Percentiles rank a stretch among this genome's conserved stretches.
Evolutionary conservation across 2,888 invertebrate species (phyloP).

Genomic region (Drosophila anomalipes): DNA sequence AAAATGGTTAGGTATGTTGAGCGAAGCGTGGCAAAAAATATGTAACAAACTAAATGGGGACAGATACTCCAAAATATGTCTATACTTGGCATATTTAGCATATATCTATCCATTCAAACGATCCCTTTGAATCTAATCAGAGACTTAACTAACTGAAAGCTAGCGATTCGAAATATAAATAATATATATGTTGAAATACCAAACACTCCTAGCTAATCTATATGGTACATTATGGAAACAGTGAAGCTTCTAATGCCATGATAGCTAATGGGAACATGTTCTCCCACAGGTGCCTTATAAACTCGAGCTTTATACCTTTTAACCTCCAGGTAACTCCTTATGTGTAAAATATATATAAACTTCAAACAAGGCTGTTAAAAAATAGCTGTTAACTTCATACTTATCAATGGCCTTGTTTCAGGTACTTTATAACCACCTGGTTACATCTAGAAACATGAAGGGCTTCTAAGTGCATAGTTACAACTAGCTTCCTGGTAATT

Average conservation of each 20-base stretch:
- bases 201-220: not conserved
- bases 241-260: not conserved
- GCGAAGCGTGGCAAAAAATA: not conserved
- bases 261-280: not conserved
- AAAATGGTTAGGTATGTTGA: fast-evolving
- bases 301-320: not conserved
- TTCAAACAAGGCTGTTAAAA: too few species aligned
- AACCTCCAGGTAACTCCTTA: not conserved
- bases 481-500: slow-evolving; percentile 1
- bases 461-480: not conserved
- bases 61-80: not conserved
- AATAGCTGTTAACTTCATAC: not conserved
- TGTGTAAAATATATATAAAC: not conserved
- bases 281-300: not conserved
- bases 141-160: not conserved
- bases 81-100: not conserved
- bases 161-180: not conserved
- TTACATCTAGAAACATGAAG: not conserved
- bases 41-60: not conserved
- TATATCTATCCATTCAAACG: not conserved
- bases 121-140: not conserved
- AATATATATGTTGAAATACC: not conserved
- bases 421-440: not conserved
- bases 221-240: not conserved
- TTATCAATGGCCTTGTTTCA: not conserved